These are phyloP conservation scores for Chrysolina haemoptera DNA, from an alignment of 2,888 invertebrate genomes.

Conservation along the genomic window DNA sequence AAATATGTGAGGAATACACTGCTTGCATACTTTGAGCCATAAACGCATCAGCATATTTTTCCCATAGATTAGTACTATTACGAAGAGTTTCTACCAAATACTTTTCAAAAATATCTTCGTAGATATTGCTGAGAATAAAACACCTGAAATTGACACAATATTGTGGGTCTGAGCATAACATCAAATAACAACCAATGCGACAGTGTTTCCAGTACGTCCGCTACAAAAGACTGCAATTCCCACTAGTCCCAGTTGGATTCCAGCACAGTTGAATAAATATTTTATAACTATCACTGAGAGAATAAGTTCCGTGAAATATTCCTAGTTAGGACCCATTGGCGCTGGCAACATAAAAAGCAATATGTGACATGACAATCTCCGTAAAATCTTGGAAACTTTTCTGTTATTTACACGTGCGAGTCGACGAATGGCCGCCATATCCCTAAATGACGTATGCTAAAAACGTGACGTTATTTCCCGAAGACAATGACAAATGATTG, in stretches of 20 bases:
- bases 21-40: too few species aligned
- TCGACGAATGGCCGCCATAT: constrained; percentile 59
- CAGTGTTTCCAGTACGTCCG: not conserved
- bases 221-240: constrained; percentile 7
- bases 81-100: too few species aligned
- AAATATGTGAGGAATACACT: too few species aligned
- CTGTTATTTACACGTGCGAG: constrained; percentile 61
- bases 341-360: constrained; percentile 55
- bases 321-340: constrained; percentile 32
- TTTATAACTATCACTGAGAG: constrained; percentile 30
- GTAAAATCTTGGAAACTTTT: constrained; percentile 60
- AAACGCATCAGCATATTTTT: too few species aligned
- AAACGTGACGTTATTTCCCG: constrained; percentile 63
- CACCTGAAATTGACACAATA: too few species aligned
- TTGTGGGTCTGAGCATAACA: too few species aligned
- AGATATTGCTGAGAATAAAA: too few species aligned
- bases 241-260: constrained; percentile 17
- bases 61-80: too few species aligned
- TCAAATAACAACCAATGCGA: too few species aligned
- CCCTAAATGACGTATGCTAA: constrained; percentile 61
- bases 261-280: constrained; percentile 29
- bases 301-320: constrained; percentile 28
- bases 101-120: too few species aligned
- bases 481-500: constrained; percentile 61
- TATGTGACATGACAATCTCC: constrained; percentile 62